These are phyloP conservation scores for Cylas formicarius DNA, from an alignment of 1,140 invertebrate species.

Conservation along the genomic window DNA sequence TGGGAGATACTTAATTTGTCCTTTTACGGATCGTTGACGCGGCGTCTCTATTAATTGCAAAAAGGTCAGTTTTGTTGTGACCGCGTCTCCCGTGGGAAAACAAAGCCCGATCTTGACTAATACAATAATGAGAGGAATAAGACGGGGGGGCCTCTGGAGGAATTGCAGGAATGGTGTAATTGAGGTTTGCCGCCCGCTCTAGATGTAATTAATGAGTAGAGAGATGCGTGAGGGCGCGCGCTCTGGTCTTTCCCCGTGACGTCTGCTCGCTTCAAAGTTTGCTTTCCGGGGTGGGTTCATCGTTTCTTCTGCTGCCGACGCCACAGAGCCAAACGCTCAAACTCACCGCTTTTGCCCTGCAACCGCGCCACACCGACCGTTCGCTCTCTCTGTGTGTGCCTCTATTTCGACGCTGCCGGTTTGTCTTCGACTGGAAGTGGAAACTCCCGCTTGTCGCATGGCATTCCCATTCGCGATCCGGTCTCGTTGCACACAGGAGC, in stretches of 20 bases:
- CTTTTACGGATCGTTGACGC: too few species aligned
- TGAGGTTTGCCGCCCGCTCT: constrained; percentile 31
- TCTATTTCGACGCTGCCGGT: constrained; percentile 4
- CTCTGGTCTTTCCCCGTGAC: constrained; percentile 18
- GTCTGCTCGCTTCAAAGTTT: constrained; percentile 24
- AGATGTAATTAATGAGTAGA: constrained; percentile 32
- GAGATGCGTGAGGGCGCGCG: constrained; percentile 31
- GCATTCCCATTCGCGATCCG: constrained; percentile 19
- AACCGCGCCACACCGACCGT: constrained; percentile 13
- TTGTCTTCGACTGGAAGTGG: constrained; percentile 4
- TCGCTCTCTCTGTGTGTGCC: constrained; percentile 7
- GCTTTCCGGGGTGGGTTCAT: constrained; percentile 24
- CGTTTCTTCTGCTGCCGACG: constrained; percentile 19
- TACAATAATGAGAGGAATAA: constrained; percentile 31
- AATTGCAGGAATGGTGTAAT: constrained; percentile 35
- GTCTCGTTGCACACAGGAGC: constrained; percentile 11
- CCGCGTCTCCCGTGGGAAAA: constrained; percentile 16
- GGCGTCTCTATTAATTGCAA: too few species aligned
- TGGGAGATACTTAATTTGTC: too few species aligned
- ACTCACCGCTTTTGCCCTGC: constrained; percentile 16
- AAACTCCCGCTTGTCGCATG: constrained; percentile 8
- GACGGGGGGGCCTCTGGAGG: constrained; percentile 27
- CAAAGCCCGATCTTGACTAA: constrained; percentile 25
- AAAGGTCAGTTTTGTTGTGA: too few species aligned
- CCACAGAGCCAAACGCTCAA: too few species aligned